A percentile compares a stretch with the other conserved stretches of the same genome.
Conservation (phyloP, 2,113 vertebrate genomes). For the Globicephala melas region DNA sequence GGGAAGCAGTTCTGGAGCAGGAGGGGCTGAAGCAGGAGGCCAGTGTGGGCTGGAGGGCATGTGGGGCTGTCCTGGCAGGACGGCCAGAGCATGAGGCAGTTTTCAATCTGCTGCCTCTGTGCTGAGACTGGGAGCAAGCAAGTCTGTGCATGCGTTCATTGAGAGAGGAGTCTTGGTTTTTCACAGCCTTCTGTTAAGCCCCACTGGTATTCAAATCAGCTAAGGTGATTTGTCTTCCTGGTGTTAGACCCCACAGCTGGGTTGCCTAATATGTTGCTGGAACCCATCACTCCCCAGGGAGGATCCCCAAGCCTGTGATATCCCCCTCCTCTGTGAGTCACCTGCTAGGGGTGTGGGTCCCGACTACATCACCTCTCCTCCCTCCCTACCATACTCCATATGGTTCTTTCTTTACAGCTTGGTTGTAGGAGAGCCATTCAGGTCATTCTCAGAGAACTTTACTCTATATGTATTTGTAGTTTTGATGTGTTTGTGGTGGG, state of each 20-base stretch:
- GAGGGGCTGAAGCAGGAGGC: not conserved
- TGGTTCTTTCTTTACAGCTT: not conserved
- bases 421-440: not conserved
- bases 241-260: not conserved
- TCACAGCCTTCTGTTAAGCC: not conserved
- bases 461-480: not conserved
- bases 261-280: not conserved
- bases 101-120: not conserved
- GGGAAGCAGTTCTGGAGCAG: too few species aligned
- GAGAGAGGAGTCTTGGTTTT: not conserved
- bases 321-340: not conserved
- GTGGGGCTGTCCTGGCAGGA: not conserved
- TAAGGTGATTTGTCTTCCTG: not conserved
- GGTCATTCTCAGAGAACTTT: not conserved
- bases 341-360: not conserved
- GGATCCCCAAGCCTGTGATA: not conserved
- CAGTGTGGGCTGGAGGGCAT: not conserved
- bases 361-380: not conserved
- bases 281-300: not conserved
- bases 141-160: accelerated
- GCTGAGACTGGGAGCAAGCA: not conserved
- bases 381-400: not conserved
- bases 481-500: not conserved
- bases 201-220: not conserved
- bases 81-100: not conserved